Conservation (phyloP, 1,140 invertebrate species). For the Stegodyphus mimosarum region DNA sequence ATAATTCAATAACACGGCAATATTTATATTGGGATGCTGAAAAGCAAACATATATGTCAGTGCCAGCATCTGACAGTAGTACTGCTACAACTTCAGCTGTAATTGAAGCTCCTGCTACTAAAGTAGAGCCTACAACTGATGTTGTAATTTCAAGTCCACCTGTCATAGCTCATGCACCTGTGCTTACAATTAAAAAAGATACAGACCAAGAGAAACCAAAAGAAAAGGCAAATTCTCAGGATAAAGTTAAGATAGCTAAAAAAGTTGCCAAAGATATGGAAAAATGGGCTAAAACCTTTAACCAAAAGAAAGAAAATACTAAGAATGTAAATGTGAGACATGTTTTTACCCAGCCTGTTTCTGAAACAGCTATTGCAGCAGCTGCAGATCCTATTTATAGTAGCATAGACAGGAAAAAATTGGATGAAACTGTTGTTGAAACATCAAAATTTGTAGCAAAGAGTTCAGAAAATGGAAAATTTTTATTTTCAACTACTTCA, state of each 20-base stretch:
- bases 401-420: constrained; percentile 77
- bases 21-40: constrained; percentile 96
- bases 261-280: constrained; percentile 98
- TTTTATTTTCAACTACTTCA: neutral
- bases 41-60: constrained; percentile 83
- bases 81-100: constrained; percentile 30
- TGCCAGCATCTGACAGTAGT: constrained; percentile 64
- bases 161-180: constrained; percentile 47
- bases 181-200: constrained; percentile 73
- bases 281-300: constrained; percentile 95
- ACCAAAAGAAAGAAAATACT: constrained; percentile 93
- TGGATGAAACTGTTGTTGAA: neutral
- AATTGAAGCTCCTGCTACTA: constrained; percentile 27
- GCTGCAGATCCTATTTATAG: constrained; percentile 91
- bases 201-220: constrained; percentile 63
- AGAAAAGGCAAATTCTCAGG: constrained; percentile 75
- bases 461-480: constrained; percentile 35
- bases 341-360: constrained; percentile 48
- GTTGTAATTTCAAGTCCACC: constrained; percentile 44
- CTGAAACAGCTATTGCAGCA: constrained; percentile 67
- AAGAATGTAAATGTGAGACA: constrained; percentile 68
- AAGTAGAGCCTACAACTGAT: constrained; percentile 29
- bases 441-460: neutral
- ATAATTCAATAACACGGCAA: constrained; percentile 86
- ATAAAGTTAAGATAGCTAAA: constrained; percentile 96